Evolutionary conservation across 2,113 vertebrate genomes (phyloP).

Genomic region (Tachysurus fulvidraco): DNA sequence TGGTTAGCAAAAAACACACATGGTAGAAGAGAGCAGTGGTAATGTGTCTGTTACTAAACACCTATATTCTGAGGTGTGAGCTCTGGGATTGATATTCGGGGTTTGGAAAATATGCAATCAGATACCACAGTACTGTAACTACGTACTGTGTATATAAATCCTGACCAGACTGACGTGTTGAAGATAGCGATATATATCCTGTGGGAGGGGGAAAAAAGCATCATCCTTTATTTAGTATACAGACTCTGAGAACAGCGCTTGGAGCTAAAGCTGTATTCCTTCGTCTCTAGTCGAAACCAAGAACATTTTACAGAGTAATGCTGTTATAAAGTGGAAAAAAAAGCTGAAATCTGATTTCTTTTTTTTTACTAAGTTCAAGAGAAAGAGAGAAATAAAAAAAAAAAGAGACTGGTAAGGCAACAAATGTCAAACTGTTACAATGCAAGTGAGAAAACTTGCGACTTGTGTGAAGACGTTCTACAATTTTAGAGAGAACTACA

Average conservation of each 20-base stretch:
- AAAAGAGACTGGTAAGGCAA: not conserved
- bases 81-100: too few species aligned
- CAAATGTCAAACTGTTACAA: not conserved
- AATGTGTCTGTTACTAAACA: too few species aligned
- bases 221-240: not conserved
- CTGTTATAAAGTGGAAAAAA: not conserved
- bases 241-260: not conserved
- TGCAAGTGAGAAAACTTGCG: not conserved
- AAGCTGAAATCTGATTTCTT: too few species aligned
- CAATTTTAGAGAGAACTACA: not conserved
- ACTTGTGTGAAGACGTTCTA: not conserved
- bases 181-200: not conserved
- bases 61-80: too few species aligned
- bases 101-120: too few species aligned
- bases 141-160: not conserved
- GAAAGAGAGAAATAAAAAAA: not conserved
- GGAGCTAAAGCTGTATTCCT: not conserved
- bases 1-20: too few species aligned
- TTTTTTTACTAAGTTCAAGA: too few species aligned
- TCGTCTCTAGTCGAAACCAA: not conserved
- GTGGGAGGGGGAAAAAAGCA: not conserved
- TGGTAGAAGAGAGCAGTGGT: too few species aligned
- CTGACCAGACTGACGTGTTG: not conserved
- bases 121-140: not conserved
- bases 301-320: too few species aligned